These are phyloP conservation scores for Serranus cabrilla DNA, from an alignment of 2,797 vertebrate genomes.

Conservation along the genomic window DNA sequence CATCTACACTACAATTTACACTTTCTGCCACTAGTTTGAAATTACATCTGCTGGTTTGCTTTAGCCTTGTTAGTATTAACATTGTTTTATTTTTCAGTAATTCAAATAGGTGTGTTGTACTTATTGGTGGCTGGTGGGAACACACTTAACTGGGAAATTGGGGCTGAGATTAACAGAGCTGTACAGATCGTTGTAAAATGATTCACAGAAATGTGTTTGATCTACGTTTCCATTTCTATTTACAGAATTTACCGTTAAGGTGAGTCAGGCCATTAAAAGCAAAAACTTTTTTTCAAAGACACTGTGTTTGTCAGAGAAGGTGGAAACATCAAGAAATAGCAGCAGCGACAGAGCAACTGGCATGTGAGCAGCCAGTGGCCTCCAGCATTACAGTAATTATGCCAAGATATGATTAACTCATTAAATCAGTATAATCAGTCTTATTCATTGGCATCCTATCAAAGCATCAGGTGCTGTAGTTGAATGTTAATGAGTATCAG, in stretches of 20 bases:
- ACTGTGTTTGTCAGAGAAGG: too few species aligned
- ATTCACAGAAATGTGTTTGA: conserved; percentile 1
- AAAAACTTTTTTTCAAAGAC: background rate
- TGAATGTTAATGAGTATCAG: background rate
- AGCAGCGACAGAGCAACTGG: too few species aligned
- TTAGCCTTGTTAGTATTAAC: background rate
- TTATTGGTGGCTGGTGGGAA: background rate
- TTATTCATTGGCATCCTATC: background rate
- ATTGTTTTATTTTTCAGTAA: background rate
- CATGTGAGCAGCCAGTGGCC: background rate
- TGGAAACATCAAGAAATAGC: background rate
- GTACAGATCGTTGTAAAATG: background rate
- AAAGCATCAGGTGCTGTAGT: background rate
- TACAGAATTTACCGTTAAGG: background rate
- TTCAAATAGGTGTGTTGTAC: background rate
- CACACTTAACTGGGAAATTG: too few species aligned
- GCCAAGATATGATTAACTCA: background rate
- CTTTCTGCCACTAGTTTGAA: background rate
- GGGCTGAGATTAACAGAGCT: background rate
- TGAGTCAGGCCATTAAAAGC: background rate
- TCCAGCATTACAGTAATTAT: conserved; percentile 2
- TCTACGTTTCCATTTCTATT: background rate
- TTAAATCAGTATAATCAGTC: background rate
- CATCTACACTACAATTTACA: background rate
- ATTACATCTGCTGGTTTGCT: background rate